phyloP scores from a whole-genome alignment of 2,888 invertebrate genomes.

The Trilocha varians region DNA sequence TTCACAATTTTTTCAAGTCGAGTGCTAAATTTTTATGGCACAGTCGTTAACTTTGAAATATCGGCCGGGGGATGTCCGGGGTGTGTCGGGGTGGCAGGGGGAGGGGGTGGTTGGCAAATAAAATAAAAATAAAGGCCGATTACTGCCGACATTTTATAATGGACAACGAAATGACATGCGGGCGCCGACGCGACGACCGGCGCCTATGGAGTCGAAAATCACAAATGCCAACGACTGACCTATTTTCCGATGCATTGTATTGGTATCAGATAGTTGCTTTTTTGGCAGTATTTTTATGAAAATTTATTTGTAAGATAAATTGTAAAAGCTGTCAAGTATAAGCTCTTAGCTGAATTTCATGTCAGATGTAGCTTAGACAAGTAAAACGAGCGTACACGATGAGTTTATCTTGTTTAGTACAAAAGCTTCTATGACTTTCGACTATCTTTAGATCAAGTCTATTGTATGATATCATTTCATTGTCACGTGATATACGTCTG shows the following conservation, averaged over 20 bases:
- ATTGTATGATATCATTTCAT: too few relatives aligned
- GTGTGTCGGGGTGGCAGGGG: slow-evolving; percentile 18
- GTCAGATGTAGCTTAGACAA: too few relatives aligned
- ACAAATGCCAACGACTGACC: slow-evolving; percentile 14
- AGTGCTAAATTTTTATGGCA: slow-evolving; percentile 64
- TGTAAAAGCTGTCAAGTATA: too few relatives aligned
- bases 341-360: too few relatives aligned
- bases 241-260: slow-evolving; percentile 10
- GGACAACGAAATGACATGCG: slow-evolving; percentile 68
- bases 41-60: slow-evolving; percentile 72
- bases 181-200: slow-evolving; percentile 50
- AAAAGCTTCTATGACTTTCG: too few relatives aligned
- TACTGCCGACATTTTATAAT: slow-evolving; percentile 71
- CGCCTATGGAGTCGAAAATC: slow-evolving; percentile 15
- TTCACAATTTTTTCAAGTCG: slow-evolving; percentile 52
- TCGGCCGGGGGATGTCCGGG: slow-evolving; percentile 41
- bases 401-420: too few relatives aligned
- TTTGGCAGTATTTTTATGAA: too few relatives aligned
- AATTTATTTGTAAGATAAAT: too few relatives aligned
- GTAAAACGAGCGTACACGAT: too few relatives aligned
- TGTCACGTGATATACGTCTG: too few relatives aligned
- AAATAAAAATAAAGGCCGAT: slow-evolving; percentile 72
- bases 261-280: neutral
- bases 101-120: slow-evolving; percentile 52
- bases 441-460: too few relatives aligned